These are phyloP conservation scores for Rhipidura dahli DNA, from an alignment of 2,113 vertebrate species.

Conservation along the genomic window DNA sequence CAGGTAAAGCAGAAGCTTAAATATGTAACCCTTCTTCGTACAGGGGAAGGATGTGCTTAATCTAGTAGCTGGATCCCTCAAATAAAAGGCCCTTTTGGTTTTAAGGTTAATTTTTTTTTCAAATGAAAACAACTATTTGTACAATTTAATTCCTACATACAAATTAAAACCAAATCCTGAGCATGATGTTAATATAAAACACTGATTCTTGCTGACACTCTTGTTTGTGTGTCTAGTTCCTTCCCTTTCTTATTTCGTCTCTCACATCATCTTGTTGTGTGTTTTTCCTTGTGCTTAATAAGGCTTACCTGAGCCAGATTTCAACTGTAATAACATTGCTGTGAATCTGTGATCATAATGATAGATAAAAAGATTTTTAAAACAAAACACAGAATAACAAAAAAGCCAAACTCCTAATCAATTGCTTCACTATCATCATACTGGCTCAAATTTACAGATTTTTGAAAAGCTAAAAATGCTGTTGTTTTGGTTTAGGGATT, in stretches of 20 bases:
- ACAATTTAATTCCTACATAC: background rate
- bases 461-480: background rate
- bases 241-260: background rate
- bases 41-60: accelerated
- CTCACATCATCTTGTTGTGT: background rate
- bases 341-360: background rate
- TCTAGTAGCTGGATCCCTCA: background rate
- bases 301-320: background rate
- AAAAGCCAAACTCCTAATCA: background rate
- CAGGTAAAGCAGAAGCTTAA: background rate
- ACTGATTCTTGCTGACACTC: background rate
- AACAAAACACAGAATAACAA: too few relatives aligned
- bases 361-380: background rate
- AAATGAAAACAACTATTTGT: background rate
- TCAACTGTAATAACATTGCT: background rate
- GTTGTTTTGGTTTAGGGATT: too few relatives aligned
- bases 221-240: background rate
- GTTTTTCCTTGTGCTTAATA: background rate
- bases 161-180: background rate
- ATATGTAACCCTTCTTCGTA: background rate
- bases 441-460: background rate
- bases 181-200: background rate
- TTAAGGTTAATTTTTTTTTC: background rate
- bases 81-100: background rate
- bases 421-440: accelerated